Evolutionary conservation across 2,113 vertebrate genomes (phyloP).

Genomic region (Entosphenus tridentatus): DNA sequence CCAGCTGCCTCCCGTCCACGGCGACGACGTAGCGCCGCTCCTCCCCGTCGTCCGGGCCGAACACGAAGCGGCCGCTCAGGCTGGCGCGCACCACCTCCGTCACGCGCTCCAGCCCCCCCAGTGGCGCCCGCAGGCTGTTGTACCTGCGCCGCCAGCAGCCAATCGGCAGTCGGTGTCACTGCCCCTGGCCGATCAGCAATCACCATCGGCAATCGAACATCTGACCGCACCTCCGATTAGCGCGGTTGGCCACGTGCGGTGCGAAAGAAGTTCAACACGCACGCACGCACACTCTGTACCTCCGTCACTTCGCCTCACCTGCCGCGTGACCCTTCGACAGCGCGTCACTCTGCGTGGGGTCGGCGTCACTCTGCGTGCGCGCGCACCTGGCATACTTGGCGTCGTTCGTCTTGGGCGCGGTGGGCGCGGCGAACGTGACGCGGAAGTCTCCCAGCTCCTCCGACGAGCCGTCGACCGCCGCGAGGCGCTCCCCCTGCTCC

Average conservation of each 20-base stretch:
- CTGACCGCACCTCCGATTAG: too few species aligned
- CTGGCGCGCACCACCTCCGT: constrained; percentile 50
- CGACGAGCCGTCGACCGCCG: constrained; percentile 31
- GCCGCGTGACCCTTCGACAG: too few species aligned
- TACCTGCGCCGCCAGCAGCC: constrained; percentile 26
- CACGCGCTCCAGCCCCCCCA: constrained; percentile 47
- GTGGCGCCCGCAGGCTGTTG: constrained; percentile 38
- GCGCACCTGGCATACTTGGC: too few species aligned
- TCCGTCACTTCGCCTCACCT: too few species aligned
- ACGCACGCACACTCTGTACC: too few species aligned
- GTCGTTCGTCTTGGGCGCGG: background rate
- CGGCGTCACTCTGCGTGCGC: too few species aligned
- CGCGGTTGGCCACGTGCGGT: too few species aligned
- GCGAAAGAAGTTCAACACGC: too few species aligned
- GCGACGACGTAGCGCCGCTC: constrained; percentile 40
- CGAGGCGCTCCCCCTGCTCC: constrained; percentile 29
- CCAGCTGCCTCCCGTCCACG: constrained; percentile 18
- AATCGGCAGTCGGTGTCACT: too few species aligned
- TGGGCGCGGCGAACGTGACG: constrained; percentile 44
- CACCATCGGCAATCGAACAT: too few species aligned
- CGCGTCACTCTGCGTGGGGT: too few species aligned
- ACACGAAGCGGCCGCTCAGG: constrained; percentile 38
- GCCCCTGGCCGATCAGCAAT: too few species aligned
- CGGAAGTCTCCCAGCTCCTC: constrained; percentile 64
- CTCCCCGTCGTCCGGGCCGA: constrained; percentile 18